phyloP scores from a whole-genome alignment of 2,797 vertebrate species.

The Hephaestus fuliginosus region DNA sequence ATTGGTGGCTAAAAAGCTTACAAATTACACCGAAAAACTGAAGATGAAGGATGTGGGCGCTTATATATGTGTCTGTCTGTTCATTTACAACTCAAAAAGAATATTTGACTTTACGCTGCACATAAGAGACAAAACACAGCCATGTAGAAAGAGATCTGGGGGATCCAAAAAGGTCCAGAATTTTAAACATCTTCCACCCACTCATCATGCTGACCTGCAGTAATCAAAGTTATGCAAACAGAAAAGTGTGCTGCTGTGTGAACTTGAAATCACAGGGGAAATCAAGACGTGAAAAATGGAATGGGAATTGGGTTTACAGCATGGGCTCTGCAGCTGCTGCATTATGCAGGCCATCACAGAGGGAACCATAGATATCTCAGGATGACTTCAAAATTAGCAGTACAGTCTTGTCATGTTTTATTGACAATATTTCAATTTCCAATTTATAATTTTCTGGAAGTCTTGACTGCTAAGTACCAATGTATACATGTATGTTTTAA shows the following conservation, averaged over 20 bases:
- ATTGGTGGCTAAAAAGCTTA: constrained; percentile 62
- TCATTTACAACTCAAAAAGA: not conserved
- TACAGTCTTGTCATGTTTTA: constrained; percentile 22
- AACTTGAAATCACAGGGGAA: constrained; percentile 76
- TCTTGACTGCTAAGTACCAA: not conserved
- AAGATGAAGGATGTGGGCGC: not conserved
- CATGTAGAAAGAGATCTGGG: not conserved
- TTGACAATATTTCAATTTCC: constrained; percentile 5
- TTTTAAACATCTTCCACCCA: constrained; percentile 46
- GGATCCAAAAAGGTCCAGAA: constrained; percentile 15
- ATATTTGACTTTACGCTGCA: not conserved
- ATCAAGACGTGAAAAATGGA: constrained; percentile 81
- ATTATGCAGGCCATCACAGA: constrained; percentile 57
- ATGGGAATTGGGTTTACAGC: constrained; percentile 77
- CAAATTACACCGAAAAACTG: constrained; percentile 14
- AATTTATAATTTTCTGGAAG: not conserved
- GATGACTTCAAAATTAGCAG: constrained; percentile 35
- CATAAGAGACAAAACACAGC: not conserved
- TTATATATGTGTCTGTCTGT: not conserved
- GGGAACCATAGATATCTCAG: constrained; percentile 29
- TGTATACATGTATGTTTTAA: not conserved
- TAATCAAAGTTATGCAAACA: constrained; percentile 76
- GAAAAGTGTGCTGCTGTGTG: constrained; percentile 53
- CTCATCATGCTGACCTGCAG: constrained; percentile 52
- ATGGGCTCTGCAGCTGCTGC: constrained; percentile 57